Evolutionary conservation across 2,113 vertebrate species (phyloP), one percentile per base, ranked within the genome.

Genomic region (Hydropotes inermis): DNA sequence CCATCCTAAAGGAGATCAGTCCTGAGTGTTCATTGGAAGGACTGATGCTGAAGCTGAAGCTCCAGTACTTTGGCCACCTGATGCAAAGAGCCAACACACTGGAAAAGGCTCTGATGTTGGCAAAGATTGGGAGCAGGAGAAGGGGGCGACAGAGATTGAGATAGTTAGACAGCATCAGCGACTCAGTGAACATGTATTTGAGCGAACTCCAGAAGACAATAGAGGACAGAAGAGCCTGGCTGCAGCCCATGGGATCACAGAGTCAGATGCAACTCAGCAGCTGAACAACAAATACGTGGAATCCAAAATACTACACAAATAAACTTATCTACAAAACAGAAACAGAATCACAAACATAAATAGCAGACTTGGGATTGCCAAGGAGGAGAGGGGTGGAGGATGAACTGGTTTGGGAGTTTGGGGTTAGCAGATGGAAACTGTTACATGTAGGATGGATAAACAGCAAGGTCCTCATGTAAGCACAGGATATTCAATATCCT

Each of bases 121-220:
- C 9, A 36, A 23, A 70, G n/a, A 36, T 12, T n/a, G n/a, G 10
- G 17, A n/a, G n/a, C 64, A 70, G n/a, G 4, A 70, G 64, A 36
- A 70, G 64, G 17, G n/a, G n/a, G 64, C 1, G 0, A 19, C 64
- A 70, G n/a, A 70, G 5, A n/a, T 2, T 70, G n/a, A 70, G 64
- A 70, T 3, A 6, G n/a, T 70, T 36, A 23, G 60, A 33, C 14
- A 64, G 64, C n/a, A 70, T 70, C 64, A 36, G n/a, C 2, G 11
- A 21, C n/a, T 70, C 64, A 21, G 0, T 36, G 64, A 23, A 23
- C n/a, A 1, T 70, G 64, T 19, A 70, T 6, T 3, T 36, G 17
- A 36, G n/a, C 64, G 11, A 70, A 36, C n/a, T 36, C 19, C 64
- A 21, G 64, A 11, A 21, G 64, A 21, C 9, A 5, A 5, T 0